Conservation (phyloP, 2,113 vertebrate genomes). For the Xiphophorus maculatus region DNA sequence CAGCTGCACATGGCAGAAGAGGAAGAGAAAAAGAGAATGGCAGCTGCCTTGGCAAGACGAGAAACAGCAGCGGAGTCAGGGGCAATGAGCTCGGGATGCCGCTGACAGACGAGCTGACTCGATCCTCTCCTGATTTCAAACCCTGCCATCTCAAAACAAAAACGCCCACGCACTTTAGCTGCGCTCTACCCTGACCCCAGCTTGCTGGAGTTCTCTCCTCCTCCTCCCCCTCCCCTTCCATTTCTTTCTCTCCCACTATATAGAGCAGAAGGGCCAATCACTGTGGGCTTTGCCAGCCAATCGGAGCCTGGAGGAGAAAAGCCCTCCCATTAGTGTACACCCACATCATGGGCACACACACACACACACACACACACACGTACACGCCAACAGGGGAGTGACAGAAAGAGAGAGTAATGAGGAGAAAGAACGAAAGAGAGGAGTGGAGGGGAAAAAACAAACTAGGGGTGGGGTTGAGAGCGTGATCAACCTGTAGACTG, state of each 20-base stretch:
- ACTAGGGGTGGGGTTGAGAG: constrained; percentile 62
- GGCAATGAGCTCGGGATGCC: constrained; percentile 65
- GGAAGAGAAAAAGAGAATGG: constrained; percentile 50
- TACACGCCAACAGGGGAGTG: constrained; percentile 68
- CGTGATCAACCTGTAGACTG: constrained; percentile 55
- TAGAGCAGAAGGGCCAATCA: constrained; percentile 65
- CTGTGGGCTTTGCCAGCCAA: constrained; percentile 73
- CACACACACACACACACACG: constrained; percentile 80
- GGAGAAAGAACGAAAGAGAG: constrained; percentile 57
- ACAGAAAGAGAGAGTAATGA: constrained; percentile 60
- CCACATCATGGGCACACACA: constrained; percentile 73
- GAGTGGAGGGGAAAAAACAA: constrained; percentile 42
- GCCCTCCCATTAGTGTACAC: constrained; percentile 76
- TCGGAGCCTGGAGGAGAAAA: constrained; percentile 57
- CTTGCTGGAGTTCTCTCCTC: constrained; percentile 62
- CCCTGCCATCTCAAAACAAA: constrained; percentile 85
- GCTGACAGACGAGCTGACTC: constrained; percentile 68
- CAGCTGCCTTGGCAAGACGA: constrained; percentile 47
- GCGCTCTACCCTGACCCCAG: constrained; percentile 79
- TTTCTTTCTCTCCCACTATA: constrained; percentile 69
- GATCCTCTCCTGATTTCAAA: constrained; percentile 75
- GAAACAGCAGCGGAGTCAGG: constrained; percentile 47
- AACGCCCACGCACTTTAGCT: constrained; percentile 84
- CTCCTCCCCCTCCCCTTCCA: constrained; percentile 19
- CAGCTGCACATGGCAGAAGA: constrained; percentile 54